A percentile compares a stretch with the other conserved stretches of the same genome.
Evolutionary conservation across 2,113 vertebrate species (phyloP).

Genomic region (Perccottus glenii): DNA sequence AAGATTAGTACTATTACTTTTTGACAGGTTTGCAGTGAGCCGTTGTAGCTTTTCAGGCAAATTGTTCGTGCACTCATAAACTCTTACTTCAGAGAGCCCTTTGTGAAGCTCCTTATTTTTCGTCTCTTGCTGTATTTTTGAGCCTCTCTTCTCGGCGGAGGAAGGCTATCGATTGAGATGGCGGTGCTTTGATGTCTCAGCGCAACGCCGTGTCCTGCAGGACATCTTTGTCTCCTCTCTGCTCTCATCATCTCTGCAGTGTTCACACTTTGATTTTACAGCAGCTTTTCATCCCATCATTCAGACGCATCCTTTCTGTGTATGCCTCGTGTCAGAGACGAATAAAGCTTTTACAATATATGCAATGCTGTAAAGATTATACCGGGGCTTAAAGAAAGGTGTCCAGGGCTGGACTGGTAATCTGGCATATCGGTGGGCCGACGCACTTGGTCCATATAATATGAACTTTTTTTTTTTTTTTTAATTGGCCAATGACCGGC

Average conservation of each 20-base stretch:
- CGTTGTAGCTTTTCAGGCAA: background rate
- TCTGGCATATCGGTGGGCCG: too few species aligned
- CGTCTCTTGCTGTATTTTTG: background rate
- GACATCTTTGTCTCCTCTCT: conserved; percentile 36
- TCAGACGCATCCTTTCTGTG: conserved; percentile 7
- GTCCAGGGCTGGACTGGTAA: too few species aligned
- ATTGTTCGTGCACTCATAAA: background rate
- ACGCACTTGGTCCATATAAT: too few species aligned
- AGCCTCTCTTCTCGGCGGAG: background rate
- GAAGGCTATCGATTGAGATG: conserved; percentile 40
- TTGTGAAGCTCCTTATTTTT: background rate
- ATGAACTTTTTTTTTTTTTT: too few species aligned
- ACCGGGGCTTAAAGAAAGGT: too few species aligned
- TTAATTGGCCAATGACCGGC: too few species aligned
- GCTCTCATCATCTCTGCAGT: conserved; percentile 26
- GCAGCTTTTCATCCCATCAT: conserved; percentile 32
- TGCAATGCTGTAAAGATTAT: too few species aligned
- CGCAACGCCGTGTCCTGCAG: conserved; percentile 15
- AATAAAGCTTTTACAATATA: background rate
- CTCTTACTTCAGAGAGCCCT: background rate
- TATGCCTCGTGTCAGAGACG: conserved; percentile 1
- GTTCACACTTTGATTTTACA: conserved; percentile 46
- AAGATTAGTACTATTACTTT: background rate
- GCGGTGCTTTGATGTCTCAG: conserved; percentile 44
- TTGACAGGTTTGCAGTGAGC: background rate